Conservation (phyloP, 2,113 vertebrate genomes). For the Dendrocopos noguchii region DNA sequence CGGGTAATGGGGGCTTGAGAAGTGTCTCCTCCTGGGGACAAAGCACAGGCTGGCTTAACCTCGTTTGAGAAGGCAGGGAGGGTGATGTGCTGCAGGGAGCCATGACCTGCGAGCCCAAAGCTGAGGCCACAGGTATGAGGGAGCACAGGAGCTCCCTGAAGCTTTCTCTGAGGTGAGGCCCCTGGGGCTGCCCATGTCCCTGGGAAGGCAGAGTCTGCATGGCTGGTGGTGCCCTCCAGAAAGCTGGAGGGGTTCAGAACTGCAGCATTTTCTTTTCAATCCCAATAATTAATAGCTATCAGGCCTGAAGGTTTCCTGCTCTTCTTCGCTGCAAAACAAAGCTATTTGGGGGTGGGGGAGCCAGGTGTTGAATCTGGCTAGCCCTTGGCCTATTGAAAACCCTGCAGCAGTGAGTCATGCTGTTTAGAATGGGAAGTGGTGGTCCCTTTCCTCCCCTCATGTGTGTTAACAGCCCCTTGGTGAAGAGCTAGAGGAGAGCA, state of each 20-base stretch:
- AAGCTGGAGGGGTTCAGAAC: not conserved
- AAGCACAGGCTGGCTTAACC: not conserved
- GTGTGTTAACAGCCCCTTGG: accelerated
- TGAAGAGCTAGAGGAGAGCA: not conserved
- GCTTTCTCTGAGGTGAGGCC: accelerated
- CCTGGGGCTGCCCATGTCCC: not conserved
- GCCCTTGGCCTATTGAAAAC: not conserved
- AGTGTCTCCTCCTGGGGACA: not conserved
- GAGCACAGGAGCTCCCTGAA: not conserved
- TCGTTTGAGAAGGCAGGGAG: not conserved
- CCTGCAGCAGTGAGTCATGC: accelerated
- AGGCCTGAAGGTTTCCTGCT: not conserved
- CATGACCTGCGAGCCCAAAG: accelerated
- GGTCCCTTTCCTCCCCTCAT: not conserved
- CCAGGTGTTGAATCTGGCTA: not conserved
- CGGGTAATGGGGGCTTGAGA: accelerated
- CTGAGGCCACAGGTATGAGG: not conserved
- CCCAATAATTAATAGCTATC: not conserved
- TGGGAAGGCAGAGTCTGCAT: not conserved
- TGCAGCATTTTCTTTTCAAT: not conserved
- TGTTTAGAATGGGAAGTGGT: not conserved
- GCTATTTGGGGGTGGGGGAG: not conserved
- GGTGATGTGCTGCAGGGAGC: not conserved
- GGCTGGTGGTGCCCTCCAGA: not conserved
- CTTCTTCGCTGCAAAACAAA: not conserved